A percentile compares a stretch with the other conserved stretches of the same genome.
These are phyloP conservation scores for Phthorimaea operculella DNA, from an alignment of 1,140 invertebrate genomes.

Conservation along the genomic window DNA sequence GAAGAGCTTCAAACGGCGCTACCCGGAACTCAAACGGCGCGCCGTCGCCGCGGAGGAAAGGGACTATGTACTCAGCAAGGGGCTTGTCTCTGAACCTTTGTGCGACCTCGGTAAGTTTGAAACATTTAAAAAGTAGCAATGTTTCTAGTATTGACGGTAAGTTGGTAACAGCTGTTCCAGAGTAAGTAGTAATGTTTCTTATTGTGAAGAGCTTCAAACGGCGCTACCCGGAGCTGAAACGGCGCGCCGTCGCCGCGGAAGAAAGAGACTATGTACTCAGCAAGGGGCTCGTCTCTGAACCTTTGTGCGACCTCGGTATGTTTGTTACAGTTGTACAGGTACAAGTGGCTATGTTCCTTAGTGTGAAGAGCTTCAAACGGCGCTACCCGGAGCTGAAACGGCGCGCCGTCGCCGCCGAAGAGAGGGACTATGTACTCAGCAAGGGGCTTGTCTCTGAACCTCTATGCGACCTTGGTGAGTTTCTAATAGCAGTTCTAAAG, in stretches of 20 bases:
- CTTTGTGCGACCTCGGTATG: conserved; percentile 88
- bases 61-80: conserved; percentile 86
- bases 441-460: conserved; percentile 89
- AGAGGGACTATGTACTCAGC: conserved; percentile 87
- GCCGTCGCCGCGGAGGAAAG: conserved; percentile 90
- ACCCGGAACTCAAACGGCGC: conserved; percentile 88
- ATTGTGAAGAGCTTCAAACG: conserved; percentile 95
- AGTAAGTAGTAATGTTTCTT: conserved; percentile 91
- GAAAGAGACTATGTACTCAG: conserved; percentile 90
- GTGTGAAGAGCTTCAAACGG: conserved; percentile 94
- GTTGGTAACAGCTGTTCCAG: too few species aligned
- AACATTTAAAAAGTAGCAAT: too few species aligned
- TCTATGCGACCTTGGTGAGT: conserved; percentile 87
- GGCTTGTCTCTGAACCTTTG: conserved; percentile 89
- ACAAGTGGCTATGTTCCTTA: conserved; percentile 92
- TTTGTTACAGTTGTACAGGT: conserved; percentile 53
- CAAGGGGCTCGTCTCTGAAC: conserved; percentile 87
- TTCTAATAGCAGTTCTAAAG: too few species aligned
- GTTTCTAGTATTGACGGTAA: too few species aligned
- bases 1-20: conserved; percentile 95
- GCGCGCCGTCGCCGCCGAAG: conserved; percentile 87
- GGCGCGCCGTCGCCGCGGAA: conserved; percentile 87
- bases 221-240: conserved; percentile 90
- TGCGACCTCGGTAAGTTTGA: conserved; percentile 81
- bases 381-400: conserved; percentile 93